These are phyloP conservation scores for Malacoraja senta DNA, from an alignment of 2,797 vertebrate species.

Conservation along the genomic window DNA sequence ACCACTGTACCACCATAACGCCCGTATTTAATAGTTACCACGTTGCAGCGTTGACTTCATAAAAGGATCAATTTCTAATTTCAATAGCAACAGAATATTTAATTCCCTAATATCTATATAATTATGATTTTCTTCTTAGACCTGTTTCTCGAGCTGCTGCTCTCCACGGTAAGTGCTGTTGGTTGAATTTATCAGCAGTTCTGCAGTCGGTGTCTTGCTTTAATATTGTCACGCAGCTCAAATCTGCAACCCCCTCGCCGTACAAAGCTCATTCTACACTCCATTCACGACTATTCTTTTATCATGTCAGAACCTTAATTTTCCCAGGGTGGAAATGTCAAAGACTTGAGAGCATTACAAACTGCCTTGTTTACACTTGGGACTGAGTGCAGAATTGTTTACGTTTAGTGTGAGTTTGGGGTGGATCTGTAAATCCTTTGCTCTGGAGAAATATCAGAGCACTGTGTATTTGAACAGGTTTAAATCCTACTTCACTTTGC, in stretches of 20 bases:
- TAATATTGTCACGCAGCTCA: neutral
- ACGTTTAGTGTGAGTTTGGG: too few species aligned
- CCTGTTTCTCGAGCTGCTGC: neutral
- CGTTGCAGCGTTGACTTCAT: neutral
- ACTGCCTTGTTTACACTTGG: too few species aligned
- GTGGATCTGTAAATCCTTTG: neutral
- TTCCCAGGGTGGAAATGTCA: too few species aligned
- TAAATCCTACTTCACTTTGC: neutral
- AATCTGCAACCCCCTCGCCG: neutral
- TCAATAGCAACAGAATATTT: neutral
- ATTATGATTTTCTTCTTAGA: neutral
- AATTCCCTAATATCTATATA: neutral
- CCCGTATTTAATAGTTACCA: neutral
- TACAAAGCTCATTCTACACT: neutral
- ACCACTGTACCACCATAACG: too few species aligned
- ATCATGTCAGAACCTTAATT: too few species aligned
- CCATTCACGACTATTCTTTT: too few species aligned
- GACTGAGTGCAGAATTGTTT: too few species aligned
- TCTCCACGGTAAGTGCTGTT: neutral
- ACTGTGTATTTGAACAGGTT: neutral
- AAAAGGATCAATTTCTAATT: neutral
- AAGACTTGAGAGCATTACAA: too few species aligned
- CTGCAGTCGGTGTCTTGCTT: neutral
- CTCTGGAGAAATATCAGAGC: neutral
- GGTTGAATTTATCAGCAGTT: neutral